These are phyloP conservation scores for Oscheius sp. DNA, from an alignment of 2,888 invertebrate genomes.

Conservation along the genomic window DNA sequence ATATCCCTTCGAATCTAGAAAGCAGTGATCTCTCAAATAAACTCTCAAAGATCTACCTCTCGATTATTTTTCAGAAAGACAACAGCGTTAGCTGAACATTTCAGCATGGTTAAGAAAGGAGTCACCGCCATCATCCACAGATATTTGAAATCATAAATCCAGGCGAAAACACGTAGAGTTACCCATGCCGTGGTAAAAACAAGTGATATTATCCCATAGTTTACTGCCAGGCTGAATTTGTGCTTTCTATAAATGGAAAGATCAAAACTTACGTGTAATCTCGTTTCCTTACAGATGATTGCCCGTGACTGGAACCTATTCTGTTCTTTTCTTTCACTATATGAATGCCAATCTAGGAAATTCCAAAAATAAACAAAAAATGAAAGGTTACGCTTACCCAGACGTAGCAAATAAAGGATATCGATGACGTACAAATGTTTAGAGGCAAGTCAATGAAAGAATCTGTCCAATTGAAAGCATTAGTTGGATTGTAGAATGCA, in stretches of 20 bases:
- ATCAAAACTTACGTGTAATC: constrained; percentile 18
- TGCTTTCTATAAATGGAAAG: neutral
- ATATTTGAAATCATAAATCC: constrained; percentile 8
- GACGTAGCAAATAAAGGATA: constrained; percentile 8
- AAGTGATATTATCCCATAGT: constrained; percentile 14
- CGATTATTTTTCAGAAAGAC: constrained; percentile 21
- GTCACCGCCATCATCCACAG: constrained; percentile 25
- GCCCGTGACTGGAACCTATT: neutral
- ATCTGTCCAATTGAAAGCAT: constrained; percentile 17
- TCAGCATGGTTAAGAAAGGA: constrained; percentile 11
- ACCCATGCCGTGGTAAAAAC: constrained; percentile 15
- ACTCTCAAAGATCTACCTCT: neutral
- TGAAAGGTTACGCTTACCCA: neutral
- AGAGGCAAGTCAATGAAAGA: constrained; percentile 18
- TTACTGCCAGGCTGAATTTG: constrained; percentile 17
- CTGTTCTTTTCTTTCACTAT: constrained; percentile 2
- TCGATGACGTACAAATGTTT: neutral
- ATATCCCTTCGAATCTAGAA: constrained; percentile 29
- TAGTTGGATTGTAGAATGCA: constrained; percentile 12
- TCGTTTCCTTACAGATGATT: neutral
- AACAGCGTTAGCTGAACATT: constrained; percentile 21
- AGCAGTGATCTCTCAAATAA: neutral
- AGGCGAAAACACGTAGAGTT: constrained; percentile 10
- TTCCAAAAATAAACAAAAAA: neutral
- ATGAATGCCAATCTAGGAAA: constrained; percentile 9